Evolutionary conservation across 2,888 invertebrate species (phyloP).

Genomic region (Cephus nigrinus): DNA sequence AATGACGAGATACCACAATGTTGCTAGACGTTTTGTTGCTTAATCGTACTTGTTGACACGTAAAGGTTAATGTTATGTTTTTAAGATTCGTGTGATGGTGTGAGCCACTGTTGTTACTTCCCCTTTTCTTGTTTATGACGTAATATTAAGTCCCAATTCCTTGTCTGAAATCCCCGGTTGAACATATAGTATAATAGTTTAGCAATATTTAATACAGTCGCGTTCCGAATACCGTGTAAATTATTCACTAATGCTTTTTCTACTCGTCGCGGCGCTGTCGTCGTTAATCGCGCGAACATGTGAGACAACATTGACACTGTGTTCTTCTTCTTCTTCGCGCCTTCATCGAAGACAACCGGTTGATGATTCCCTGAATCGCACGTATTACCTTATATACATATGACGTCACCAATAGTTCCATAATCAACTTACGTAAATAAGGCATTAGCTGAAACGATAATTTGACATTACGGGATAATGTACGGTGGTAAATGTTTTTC

Average conservation of each 20-base stretch:
- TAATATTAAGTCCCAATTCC: not conserved
- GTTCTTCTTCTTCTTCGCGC: not conserved
- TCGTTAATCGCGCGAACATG: not conserved
- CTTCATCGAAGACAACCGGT: not conserved
- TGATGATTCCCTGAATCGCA: not conserved
- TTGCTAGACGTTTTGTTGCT: conserved; percentile 2
- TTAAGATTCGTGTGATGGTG: conserved; percentile 16
- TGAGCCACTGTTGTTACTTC: conserved; percentile 17
- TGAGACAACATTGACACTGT: not conserved
- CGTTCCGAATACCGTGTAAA: conserved; percentile 14
- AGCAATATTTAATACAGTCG: conserved; percentile 9
- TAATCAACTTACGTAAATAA: not conserved
- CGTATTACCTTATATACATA: not conserved
- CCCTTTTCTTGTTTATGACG: conserved; percentile 2
- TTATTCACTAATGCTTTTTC: conserved; percentile 18
- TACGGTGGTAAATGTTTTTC: not conserved
- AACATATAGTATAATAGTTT: not conserved
- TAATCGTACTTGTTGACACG: conserved; percentile 5
- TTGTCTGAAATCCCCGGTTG: not conserved
- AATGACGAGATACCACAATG: not conserved
- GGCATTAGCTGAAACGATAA: not conserved
- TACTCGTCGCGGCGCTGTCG: conserved; percentile 23
- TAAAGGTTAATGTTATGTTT: not conserved
- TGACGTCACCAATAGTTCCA: not conserved
- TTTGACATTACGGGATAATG: not conserved